These are phyloP conservation scores for cattle (Bos taurus) DNA, from an alignment of 2,113 vertebrate species.

Conservation along the genomic window DNA sequence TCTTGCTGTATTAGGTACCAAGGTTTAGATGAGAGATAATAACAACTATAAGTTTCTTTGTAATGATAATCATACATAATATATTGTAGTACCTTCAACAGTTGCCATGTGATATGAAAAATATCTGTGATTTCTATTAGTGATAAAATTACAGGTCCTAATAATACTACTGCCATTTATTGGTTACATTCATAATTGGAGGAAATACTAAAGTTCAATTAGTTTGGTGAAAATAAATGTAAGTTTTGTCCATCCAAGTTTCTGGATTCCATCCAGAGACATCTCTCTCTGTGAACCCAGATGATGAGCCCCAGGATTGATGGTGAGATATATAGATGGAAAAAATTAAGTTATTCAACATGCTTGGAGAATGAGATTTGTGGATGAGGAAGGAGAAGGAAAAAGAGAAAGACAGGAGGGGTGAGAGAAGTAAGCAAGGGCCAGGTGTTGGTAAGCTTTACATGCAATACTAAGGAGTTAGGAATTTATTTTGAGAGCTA, in stretches of 20 bases:
- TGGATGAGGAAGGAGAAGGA: not conserved
- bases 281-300: not conserved
- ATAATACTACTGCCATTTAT: not conserved
- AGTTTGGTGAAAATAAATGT: not conserved
- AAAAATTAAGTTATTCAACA: not conserved
- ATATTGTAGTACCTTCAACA: not conserved
- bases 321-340: not conserved
- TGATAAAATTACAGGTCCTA: not conserved
- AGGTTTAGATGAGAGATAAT: not conserved
- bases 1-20: not conserved
- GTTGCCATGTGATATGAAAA: not conserved
- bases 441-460: not conserved
- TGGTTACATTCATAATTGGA: not conserved
- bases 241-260: not conserved
- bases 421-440: not conserved
- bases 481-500: not conserved
- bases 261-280: not conserved
- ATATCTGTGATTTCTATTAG: not conserved
- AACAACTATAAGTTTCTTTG: not conserved
- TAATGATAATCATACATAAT: not conserved
- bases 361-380: not conserved
- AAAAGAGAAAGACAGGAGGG: not conserved
- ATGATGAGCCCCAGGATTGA: not conserved
- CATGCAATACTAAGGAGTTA: not conserved
- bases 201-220: not conserved